Conservation (phyloP, 2,797 vertebrate genomes). For the Cossypha niveicapilla region DNA sequence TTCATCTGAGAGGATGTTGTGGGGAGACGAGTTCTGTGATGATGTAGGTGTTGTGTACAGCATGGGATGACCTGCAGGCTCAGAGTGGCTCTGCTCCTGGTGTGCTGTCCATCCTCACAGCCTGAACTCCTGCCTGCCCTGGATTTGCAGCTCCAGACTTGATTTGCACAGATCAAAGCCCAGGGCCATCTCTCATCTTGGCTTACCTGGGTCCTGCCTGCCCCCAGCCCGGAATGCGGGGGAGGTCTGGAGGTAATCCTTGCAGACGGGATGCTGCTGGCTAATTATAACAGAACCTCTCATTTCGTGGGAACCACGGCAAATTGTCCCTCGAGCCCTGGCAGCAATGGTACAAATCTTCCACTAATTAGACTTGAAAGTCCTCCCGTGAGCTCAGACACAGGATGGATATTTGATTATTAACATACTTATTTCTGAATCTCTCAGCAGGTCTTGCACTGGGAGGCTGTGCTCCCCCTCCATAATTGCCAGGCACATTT, state of each 20-base stretch:
- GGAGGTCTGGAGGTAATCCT: constrained; percentile 30
- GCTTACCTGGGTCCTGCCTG: background rate
- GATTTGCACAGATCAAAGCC: background rate
- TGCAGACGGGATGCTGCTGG: background rate
- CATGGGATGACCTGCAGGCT: fast-evolving
- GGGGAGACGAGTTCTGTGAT: background rate
- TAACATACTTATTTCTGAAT: constrained; percentile 54
- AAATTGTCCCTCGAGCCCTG: constrained; percentile 3
- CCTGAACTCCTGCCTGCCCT: background rate
- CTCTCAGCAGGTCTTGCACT: constrained; percentile 11
- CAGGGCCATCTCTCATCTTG: background rate
- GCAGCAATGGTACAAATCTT: constrained; percentile 43
- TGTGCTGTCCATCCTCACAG: background rate
- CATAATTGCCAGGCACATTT: background rate
- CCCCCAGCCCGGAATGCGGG: fast-evolving
- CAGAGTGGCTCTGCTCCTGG: background rate
- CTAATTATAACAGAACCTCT: constrained; percentile 42
- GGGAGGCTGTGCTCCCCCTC: background rate
- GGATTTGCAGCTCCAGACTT: background rate
- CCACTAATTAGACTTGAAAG: constrained; percentile 66
- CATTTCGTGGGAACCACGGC: background rate
- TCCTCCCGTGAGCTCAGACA: constrained; percentile 40
- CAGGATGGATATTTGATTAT: constrained; percentile 53
- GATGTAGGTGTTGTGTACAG: fast-evolving
- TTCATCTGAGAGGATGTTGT: background rate